Base-by-base conservation (phyloP, 2,888 invertebrate species). In the Aromia moschata region DNA sequence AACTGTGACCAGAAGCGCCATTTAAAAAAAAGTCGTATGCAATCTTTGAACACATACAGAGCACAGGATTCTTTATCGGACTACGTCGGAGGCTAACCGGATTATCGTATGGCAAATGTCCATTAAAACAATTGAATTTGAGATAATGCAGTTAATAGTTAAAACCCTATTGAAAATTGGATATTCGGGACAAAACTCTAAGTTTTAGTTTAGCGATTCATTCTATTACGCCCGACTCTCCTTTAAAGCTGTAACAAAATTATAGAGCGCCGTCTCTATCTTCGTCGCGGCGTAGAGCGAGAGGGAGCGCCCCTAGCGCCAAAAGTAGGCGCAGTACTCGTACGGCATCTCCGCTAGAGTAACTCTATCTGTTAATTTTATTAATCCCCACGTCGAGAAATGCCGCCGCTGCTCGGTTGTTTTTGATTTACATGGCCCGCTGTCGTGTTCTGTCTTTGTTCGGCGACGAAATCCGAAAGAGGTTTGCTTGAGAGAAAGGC, bases 311-410 rank as follows among this genome's bases (percentile, higher is more conserved):
- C 43, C 11, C 43, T 38, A 60, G 62, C 52, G 57, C 53, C 63
- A 55, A 63, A 60, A 60, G 61, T 65, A 65, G 58, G 45, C 62
- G 60, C 56, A 56, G 51, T 55, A 57, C 61, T 56, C 61, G 60
- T 60, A 60, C 65, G 62, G 65, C 65, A 60, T 63, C 62, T 59
- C n/a, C 62, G 57, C 60, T 73, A 72, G 71, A 76, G 76, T 76
- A 75, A 75, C 74, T 77, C 75, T 77, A 77, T 77, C 76, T 76
- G 77, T 78, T 78, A 78, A 77, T 78, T 78, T 78, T 76, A 77
- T 79, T 78, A 79, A 78, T 77, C 77, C 77, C 72, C 65, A 55
- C 52, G 58, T 56, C 46, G 55, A 47, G 58, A 60, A 56, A 60
- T n/a, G n/a, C 58, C 60, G 58, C 54, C 55, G 59, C 54, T 49